Percentiles rank a stretch among this genome's conserved stretches.
These are phyloP conservation scores for Hylomyscus alleni DNA, from an alignment of 2,797 vertebrate genomes.

Conservation along the genomic window DNA sequence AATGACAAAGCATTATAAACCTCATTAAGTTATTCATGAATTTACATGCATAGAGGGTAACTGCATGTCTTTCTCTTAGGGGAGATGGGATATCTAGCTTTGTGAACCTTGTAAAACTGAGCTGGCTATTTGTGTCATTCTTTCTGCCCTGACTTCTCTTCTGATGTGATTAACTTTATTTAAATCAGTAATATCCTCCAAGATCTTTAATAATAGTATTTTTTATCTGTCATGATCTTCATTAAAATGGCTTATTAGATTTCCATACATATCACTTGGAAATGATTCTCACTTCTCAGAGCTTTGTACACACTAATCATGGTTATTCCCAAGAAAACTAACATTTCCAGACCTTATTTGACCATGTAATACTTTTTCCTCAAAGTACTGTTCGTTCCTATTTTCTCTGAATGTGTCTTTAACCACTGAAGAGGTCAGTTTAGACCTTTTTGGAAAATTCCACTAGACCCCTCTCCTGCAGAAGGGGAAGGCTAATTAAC, in stretches of 20 bases:
- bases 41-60: not conserved
- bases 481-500: no score
- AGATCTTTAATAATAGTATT: not conserved
- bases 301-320: not conserved
- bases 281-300: constrained; percentile 17
- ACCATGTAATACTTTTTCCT: not conserved
- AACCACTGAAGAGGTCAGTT: not conserved
- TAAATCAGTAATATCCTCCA: not conserved
- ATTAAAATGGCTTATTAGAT: not conserved
- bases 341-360: not conserved
- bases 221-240: not conserved
- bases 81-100: not conserved
- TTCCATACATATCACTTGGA: not conserved
- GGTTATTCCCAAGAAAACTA: constrained; percentile 21
- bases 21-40: not conserved
- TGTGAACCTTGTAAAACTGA: not conserved
- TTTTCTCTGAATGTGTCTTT: constrained; percentile 8
- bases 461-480: no score
- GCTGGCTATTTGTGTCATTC: not conserved
- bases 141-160: not conserved
- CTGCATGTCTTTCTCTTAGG: not conserved
- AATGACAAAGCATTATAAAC: not conserved
- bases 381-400: constrained; percentile 8
- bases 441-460: no score
- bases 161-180: not conserved